A percentile compares a stretch with the other conserved stretches of the same genome.
These are phyloP conservation scores for Protosalanx chinensis DNA, from an alignment of 2,797 vertebrate species.

Conservation along the genomic window DNA sequence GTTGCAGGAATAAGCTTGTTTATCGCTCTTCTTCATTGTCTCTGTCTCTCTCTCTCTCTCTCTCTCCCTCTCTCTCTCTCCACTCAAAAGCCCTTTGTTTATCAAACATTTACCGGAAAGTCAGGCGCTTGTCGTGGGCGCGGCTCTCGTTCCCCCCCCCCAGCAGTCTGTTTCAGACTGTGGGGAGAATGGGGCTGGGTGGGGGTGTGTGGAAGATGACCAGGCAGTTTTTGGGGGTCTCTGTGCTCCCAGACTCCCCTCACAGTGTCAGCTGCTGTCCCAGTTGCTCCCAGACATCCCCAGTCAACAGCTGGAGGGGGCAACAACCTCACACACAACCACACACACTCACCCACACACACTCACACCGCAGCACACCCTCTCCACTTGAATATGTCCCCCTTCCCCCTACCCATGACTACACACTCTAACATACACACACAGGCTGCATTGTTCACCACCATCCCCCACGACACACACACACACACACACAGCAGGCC, in stretches of 20 bases:
- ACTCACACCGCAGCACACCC: background rate
- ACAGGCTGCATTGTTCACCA: conserved; percentile 24
- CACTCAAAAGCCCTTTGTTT: background rate
- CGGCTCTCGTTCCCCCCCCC: too few species aligned
- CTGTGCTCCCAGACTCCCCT: conserved; percentile 10
- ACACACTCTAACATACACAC: conserved; percentile 26
- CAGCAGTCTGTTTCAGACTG: too few species aligned
- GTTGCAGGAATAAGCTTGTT: conserved; percentile 1
- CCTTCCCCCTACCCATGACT: background rate
- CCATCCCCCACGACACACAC: conserved; percentile 6
- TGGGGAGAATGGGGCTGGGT: background rate
- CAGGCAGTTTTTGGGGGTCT: background rate
- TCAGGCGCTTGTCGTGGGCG: background rate
- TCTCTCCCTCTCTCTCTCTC: too few species aligned
- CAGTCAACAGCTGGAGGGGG: conserved; percentile 48
- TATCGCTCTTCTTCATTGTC: background rate
- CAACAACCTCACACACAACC: conserved; percentile 1
- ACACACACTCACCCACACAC: conserved; percentile 8
- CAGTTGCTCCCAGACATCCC: conserved; percentile 50
- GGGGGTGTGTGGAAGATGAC: conserved; percentile 4
- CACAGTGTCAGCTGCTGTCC: conserved; percentile 53
- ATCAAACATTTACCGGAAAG: background rate
- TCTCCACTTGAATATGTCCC: background rate
- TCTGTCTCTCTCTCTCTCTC: background rate
- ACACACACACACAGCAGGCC: background rate